Conservation (phyloP, 2,888 invertebrate genomes). For the Odiellus spinosus region DNA sequence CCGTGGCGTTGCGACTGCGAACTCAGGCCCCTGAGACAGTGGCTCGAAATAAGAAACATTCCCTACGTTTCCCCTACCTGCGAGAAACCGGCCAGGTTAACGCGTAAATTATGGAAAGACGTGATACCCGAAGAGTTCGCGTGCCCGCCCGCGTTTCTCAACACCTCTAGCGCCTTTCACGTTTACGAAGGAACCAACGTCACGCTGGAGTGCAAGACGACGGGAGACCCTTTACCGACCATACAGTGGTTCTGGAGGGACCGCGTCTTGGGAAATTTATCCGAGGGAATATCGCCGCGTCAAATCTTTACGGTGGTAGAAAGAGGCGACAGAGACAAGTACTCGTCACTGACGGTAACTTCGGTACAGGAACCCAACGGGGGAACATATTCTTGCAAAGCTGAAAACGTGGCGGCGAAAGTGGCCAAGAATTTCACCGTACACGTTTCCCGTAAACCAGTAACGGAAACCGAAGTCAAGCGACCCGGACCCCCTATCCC, state of each 20-base stretch:
- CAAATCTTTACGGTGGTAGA: constrained; percentile 13
- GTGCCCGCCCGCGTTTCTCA: constrained; percentile 16
- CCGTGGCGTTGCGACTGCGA: constrained; percentile 18
- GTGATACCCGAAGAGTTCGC: constrained; percentile 14
- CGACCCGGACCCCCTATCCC: neutral
- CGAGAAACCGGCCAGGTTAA: constrained; percentile 10
- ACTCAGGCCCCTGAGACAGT: constrained; percentile 14
- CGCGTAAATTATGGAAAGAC: constrained; percentile 15
- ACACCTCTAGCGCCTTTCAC: constrained; percentile 17
- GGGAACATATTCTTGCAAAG: constrained; percentile 15
- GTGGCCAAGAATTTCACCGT: constrained; percentile 16
- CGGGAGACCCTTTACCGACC: constrained; percentile 17
- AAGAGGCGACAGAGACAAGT: constrained; percentile 10
- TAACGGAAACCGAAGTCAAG: constrained; percentile 15
- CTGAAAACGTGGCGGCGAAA: constrained; percentile 13
- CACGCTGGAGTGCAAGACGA: constrained; percentile 16
- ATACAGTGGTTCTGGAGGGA: constrained; percentile 17
- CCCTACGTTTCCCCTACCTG: constrained; percentile 17
- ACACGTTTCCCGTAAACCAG: constrained; percentile 15
- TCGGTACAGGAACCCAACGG: constrained; percentile 17
- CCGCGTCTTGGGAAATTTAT: constrained; percentile 13
- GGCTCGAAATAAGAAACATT: constrained; percentile 16
- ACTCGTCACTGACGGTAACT: constrained; percentile 13
- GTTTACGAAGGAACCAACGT: constrained; percentile 17
- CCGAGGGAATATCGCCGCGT: constrained; percentile 16